phyloP scores from a whole-genome alignment of 2,888 invertebrate species.

The Tachystola acroxantha region DNA sequence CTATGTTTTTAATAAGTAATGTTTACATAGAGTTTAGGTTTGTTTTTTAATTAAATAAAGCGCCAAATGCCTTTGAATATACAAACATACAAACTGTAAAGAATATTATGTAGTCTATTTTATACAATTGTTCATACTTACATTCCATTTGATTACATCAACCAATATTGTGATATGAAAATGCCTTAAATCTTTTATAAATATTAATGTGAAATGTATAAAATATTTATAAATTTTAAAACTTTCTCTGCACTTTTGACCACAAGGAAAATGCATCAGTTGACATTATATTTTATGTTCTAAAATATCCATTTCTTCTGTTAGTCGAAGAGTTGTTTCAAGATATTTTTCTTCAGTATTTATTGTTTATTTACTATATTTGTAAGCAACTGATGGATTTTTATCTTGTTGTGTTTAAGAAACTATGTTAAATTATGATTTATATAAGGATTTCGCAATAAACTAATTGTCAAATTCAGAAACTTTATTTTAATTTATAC shows the following conservation, averaged over 20 bases:
- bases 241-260: neutral
- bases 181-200: conserved; percentile 45
- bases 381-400: neutral
- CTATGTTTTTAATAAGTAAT: conserved; percentile 21
- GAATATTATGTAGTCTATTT: neutral
- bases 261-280: neutral
- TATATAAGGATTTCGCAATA: conserved; percentile 5
- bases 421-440: conserved; percentile 3
- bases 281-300: neutral
- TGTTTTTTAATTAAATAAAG: neutral
- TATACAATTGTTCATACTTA: conserved; percentile 1
- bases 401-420: neutral
- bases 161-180: conserved; percentile 59
- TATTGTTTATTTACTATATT: neutral
- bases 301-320: too few relatives aligned
- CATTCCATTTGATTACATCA: conserved; percentile 27
- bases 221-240: conserved; percentile 12
- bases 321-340: too few relatives aligned
- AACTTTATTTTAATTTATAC: neutral
- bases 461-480: conserved; percentile 5
- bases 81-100: neutral
- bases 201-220: conserved; percentile 9
- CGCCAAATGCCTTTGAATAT: too few relatives aligned
- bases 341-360: too few relatives aligned
- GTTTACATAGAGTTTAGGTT: conserved; percentile 32